These are phyloP conservation scores for Hirtodrosophila cameraria DNA, from an alignment of 2,888 invertebrate species.

Conservation along the genomic window DNA sequence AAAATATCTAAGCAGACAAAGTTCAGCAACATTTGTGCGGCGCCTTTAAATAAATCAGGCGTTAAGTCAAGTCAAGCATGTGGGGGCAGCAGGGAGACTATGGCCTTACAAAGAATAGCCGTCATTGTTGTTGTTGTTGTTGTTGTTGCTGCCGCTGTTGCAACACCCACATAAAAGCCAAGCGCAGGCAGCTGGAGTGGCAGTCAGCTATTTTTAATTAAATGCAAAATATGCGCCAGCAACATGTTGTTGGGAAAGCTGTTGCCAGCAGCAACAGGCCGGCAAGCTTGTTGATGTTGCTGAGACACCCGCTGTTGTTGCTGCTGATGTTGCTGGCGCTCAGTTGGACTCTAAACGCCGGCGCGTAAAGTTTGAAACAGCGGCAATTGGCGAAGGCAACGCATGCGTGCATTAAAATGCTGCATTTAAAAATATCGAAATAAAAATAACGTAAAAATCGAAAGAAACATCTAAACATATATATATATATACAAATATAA, in stretches of 20 bases:
- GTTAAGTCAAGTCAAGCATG: conserved; percentile 36
- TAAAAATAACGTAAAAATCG: conserved; percentile 19
- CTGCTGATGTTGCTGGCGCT: conserved; percentile 38
- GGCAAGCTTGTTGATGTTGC: conserved; percentile 52
- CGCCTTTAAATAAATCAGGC: conserved; percentile 75
- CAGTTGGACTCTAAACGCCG: conserved; percentile 62
- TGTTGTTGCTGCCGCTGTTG: conserved; percentile 32
- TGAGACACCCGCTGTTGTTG: conserved; percentile 15
- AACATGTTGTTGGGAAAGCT: conserved; percentile 54
- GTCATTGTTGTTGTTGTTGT: conserved; percentile 52
- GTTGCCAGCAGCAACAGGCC: conserved; percentile 13
- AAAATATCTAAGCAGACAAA: conserved; percentile 57
- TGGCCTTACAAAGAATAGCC: conserved; percentile 65
- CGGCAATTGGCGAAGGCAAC: conserved; percentile 1
- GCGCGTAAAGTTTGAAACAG: conserved; percentile 54
- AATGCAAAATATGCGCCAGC: conserved; percentile 66
- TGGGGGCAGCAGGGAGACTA: conserved; percentile 7
- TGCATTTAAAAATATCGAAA: conserved; percentile 47
- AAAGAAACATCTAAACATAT: conserved; percentile 12
- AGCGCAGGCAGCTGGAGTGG: conserved; percentile 64
- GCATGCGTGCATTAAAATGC: conserved; percentile 11
- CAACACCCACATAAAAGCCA: conserved; percentile 61
- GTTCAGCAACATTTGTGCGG: conserved; percentile 77
- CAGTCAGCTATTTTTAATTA: conserved; percentile 68
- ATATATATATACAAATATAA: not conserved